Percentiles rank a stretch among this genome's conserved stretches.
Evolutionary conservation across 2,797 vertebrate species (phyloP).

Genomic region (Melanotaenia nigrans): DNA sequence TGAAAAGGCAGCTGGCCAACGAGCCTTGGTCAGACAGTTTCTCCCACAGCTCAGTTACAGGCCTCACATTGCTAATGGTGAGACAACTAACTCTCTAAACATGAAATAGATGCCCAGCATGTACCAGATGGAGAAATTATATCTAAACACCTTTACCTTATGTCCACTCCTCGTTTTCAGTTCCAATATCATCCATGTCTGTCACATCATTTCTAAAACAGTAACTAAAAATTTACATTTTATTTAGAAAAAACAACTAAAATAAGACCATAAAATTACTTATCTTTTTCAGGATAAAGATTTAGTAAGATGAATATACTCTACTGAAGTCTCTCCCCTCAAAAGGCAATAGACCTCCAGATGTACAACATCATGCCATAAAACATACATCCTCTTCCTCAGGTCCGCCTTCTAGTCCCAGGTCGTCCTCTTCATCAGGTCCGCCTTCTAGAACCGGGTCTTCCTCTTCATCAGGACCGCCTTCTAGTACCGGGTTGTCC

Average conservation of each 20-base stretch:
- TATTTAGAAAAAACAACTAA: neutral
- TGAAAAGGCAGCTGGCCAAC: conserved; percentile 81
- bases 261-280: no score
- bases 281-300: no score
- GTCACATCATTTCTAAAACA: neutral
- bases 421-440: no score
- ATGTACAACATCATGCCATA: no score
- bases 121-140: neutral
- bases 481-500: no score
- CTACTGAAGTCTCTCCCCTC: no score
- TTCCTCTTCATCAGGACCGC: no score
- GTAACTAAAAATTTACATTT: neutral
- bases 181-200: neutral
- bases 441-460: no score
- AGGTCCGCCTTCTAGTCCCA: no score
- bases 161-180: neutral
- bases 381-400: no score
- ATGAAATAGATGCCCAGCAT: neutral
- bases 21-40: conserved; percentile 66
- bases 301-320: no score
- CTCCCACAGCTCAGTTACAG: conserved; percentile 35
- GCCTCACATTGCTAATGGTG: conserved; percentile 8
- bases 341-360: no score
- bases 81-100: conserved; percentile 7
- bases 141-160: neutral